Evolutionary conservation across 2,888 invertebrate genomes (phyloP).

Genomic region (Microctonus aethiopoides): DNA sequence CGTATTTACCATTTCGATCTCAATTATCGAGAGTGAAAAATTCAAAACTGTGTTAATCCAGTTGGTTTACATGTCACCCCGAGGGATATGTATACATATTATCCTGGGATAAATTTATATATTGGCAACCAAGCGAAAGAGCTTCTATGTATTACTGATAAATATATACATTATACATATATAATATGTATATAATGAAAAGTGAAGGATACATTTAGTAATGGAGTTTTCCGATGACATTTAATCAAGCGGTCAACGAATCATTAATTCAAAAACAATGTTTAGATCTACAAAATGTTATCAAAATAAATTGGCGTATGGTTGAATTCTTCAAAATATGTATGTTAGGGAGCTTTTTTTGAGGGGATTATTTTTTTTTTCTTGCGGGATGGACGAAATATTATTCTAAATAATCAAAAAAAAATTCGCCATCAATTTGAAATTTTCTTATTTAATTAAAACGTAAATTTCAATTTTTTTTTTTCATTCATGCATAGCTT

Average conservation of each 20-base stretch:
- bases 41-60: conserved; percentile 7
- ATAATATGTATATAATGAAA: neutral
- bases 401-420: no score
- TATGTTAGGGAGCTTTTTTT: no score
- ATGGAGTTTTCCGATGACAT: neutral
- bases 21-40: conserved; percentile 23
- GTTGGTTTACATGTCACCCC: conserved; percentile 3
- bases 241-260: conserved; percentile 23
- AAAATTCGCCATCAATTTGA: no score
- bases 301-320: neutral
- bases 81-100: conserved; percentile 3
- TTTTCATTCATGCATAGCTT: no score
- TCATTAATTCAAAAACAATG: neutral
- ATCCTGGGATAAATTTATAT: neutral
- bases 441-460: no score
- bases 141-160: neutral
- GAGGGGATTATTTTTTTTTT: no score
- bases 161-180: neutral
- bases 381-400: no score
- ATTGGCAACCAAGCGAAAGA: neutral
- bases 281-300: neutral
- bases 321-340: no score
- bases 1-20: conserved; percentile 22
- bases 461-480: no score
- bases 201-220: conserved; percentile 12